A percentile compares a stretch with the other conserved stretches of the same genome.
Conservation (phyloP, 2,113 vertebrate genomes). For the Anhinga anhinga region DNA sequence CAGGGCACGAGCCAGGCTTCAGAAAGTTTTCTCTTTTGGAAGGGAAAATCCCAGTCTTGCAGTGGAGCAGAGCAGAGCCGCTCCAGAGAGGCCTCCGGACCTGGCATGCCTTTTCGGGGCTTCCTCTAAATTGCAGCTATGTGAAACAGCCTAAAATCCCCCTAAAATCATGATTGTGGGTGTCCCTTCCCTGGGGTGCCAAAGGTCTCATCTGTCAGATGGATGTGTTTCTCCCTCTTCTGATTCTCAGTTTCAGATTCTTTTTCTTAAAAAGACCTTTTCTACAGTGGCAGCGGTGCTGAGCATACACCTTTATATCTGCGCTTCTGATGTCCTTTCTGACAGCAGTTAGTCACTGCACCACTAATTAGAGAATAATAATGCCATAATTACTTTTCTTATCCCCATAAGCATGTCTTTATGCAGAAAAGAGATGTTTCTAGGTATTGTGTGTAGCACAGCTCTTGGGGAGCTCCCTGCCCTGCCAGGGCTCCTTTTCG, state of each 20-base stretch:
- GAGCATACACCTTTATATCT: background rate
- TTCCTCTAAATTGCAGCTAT: background rate
- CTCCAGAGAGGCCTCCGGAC: background rate
- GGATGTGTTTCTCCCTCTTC: background rate
- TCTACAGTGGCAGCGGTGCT: background rate
- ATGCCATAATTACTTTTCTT: background rate
- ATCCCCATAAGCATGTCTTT: background rate
- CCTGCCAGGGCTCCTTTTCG: background rate
- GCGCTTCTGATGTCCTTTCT: background rate
- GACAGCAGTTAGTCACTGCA: background rate
- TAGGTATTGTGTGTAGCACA: no score
- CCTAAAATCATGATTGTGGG: no score
- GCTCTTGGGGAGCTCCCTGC: background rate
- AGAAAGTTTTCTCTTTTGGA: background rate
- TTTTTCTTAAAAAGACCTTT: background rate
- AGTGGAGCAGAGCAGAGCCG: background rate
- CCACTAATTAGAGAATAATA: background rate
- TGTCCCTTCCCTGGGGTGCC: background rate
- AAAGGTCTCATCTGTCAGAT: background rate
- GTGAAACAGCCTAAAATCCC: background rate
- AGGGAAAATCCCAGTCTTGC: background rate
- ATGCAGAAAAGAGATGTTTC: background rate
- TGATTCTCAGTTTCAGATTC: background rate
- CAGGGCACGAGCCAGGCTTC: rapidly evolving
- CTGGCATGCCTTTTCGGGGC: no score